Base-by-base conservation (phyloP, 2,888 invertebrate genomes). In the Hydrotaea cyrtoneurina region DNA sequence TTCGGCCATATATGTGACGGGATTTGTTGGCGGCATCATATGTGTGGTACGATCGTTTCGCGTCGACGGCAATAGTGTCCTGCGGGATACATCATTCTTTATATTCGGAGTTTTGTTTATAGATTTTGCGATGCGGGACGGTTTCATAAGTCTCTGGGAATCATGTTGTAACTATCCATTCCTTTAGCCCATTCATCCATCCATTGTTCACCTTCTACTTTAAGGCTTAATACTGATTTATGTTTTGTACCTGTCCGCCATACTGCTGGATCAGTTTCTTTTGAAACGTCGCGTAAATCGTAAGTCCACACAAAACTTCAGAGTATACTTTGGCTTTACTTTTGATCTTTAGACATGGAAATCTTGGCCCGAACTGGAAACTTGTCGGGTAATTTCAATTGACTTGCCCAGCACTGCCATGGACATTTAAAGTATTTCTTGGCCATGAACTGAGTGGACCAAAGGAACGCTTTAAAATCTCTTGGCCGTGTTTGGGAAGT, bases 1-100 rank as follows among this genome's bases (percentile, higher is more conserved):
- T 57, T 95, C 94, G 21, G 95, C 94, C 11, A 93, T 94, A 64
- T 95, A 95, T 90, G 94, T 95, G 8, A 94, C 94, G 0, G 93
- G 94, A 0, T 92, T 95, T 19, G 94, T 95, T 19, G 93, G 93
- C n/a, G 95, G 95, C 0, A 90, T 93, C 1, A 93, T 95, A 1
- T 93, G 94, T 7, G 86, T 94, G 11, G 89, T 93, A 15, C 90
- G 90, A n/a, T 94, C 95, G 0, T 95, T 95, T 89, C 88, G 89
- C 21, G 84, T 92, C 4, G 87, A 87, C 19, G 75, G 82, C 7
- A 57, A 78, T 3, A 86, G 84, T 66, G 82, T 88, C 39, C 11
- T 87, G 3, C 86, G 90, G 4, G 90, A 90, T 83, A 77, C 85
- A 0, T 62, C 82, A 2, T 90, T 90, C 78, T 88, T 89, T 13